phyloP scores from a whole-genome alignment of 2,113 vertebrate species.

The Rhinoptilus africanus region DNA sequence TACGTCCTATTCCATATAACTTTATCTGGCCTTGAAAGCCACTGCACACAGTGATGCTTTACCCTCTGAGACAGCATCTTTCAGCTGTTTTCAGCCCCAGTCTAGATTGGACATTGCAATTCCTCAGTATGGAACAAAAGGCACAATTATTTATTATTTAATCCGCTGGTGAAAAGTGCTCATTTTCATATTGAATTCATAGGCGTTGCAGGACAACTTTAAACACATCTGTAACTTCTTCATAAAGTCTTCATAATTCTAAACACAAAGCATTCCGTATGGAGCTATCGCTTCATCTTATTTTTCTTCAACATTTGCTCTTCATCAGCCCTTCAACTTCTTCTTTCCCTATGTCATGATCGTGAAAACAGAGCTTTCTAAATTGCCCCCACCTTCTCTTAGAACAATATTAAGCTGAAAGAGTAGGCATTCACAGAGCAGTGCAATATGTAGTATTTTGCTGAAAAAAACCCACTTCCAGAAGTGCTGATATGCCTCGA shows the following conservation, averaged over 20 bases:
- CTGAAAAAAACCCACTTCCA: neutral
- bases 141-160: neutral
- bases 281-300: neutral
- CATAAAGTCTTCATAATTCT: neutral
- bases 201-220: neutral
- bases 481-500: neutral
- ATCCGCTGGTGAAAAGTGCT: neutral
- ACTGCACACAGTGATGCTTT: neutral
- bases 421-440: neutral
- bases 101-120: no score
- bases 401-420: neutral
- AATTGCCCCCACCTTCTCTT: neutral
- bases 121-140: neutral
- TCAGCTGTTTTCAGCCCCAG: neutral
- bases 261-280: neutral
- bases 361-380: neutral
- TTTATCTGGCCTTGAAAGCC: neutral
- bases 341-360: neutral
- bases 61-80: neutral
- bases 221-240: neutral
- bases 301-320: neutral
- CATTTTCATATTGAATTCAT: neutral
- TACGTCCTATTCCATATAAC: neutral
- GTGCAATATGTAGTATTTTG: neutral
- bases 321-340: neutral